phyloP scores from a whole-genome alignment of 2,797 vertebrate genomes.

The Salmo trutta region DNA sequence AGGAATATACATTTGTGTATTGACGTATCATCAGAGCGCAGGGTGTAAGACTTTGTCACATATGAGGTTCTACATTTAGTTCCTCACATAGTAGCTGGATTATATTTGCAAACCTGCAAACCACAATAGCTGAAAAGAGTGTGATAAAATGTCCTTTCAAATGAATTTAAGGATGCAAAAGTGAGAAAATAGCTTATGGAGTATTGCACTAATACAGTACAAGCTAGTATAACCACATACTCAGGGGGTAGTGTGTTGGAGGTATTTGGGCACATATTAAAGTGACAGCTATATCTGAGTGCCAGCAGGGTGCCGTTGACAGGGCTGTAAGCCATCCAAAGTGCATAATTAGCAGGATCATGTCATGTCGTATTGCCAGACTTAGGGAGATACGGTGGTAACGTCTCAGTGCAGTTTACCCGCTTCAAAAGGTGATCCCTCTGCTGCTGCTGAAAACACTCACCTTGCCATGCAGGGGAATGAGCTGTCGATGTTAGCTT shows the following conservation, averaged over 20 bases:
- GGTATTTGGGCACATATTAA: neutral
- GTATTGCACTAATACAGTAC: neutral
- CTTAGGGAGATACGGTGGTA: neutral
- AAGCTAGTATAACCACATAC: neutral
- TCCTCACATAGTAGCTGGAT: neutral
- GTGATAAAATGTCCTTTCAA: no score
- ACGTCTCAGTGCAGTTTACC: conserved; percentile 11
- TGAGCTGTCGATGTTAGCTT: neutral
- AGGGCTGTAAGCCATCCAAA: conserved; percentile 1
- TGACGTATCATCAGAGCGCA: neutral
- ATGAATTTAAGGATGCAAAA: no score
- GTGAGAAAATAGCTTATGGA: neutral
- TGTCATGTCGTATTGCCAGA: neutral
- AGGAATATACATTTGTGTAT: neutral
- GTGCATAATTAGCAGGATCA: conserved; percentile 5
- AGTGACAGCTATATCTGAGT: conserved; percentile 10
- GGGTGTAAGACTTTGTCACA: no score
- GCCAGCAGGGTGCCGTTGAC: neutral
- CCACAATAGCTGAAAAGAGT: no score
- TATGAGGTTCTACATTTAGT: no score
- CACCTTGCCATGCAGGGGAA: neutral
- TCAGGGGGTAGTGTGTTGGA: neutral
- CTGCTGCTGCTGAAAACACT: neutral
- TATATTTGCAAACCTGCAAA: neutral
- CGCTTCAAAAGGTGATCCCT: neutral